phyloP scores from a whole-genome alignment of 2,888 invertebrate species.

The Marronus borbonicus region DNA sequence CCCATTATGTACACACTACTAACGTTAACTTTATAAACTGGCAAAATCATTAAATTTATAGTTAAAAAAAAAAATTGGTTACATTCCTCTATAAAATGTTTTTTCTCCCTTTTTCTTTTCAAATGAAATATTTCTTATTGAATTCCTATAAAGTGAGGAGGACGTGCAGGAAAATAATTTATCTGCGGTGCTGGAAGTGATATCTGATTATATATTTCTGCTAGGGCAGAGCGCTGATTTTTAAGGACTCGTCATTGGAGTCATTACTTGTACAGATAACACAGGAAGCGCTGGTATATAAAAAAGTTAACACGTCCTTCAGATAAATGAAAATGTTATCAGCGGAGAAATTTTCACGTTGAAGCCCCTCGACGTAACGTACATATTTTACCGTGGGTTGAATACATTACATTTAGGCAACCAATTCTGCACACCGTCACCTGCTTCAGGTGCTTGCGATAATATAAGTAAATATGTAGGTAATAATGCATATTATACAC shows the following conservation, averaged over 20 bases:
- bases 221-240: constrained; percentile 48
- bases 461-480: neutral
- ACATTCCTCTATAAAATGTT: neutral
- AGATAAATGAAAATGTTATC: constrained; percentile 60
- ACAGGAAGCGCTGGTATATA: constrained; percentile 59
- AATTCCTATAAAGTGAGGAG: constrained; percentile 54
- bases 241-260: constrained; percentile 61
- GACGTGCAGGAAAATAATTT: constrained; percentile 57
- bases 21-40: neutral
- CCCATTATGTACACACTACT: neutral
- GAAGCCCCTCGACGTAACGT: constrained; percentile 1
- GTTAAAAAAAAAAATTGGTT: no score
- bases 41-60: constrained; percentile 15
- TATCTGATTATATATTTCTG: constrained; percentile 56
- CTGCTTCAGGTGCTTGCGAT: neutral
- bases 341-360: constrained; percentile 35
- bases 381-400: constrained; percentile 2
- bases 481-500: neutral
- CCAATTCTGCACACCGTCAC: constrained; percentile 22
- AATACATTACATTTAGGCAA: constrained; percentile 35
- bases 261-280: constrained; percentile 61
- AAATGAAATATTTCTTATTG: constrained; percentile 56
- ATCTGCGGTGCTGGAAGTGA: constrained; percentile 58
- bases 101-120: constrained; percentile 20
- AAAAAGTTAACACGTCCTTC: constrained; percentile 60